These are phyloP conservation scores for Stenodera caucasica DNA, from an alignment of 2,888 invertebrate genomes.

Conservation along the genomic window DNA sequence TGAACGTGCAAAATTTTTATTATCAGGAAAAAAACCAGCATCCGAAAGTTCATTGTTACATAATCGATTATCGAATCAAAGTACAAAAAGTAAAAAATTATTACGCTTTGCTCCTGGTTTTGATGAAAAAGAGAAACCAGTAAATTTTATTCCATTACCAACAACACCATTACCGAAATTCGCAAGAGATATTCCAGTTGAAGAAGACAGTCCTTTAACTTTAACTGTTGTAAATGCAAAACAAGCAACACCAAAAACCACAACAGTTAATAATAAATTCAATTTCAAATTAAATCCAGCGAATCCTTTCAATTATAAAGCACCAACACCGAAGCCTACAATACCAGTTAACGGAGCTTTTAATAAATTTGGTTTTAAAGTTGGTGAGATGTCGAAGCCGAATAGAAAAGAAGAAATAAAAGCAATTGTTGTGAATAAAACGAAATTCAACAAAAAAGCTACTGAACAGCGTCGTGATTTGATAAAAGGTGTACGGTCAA, in stretches of 20 bases:
- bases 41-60: not conserved
- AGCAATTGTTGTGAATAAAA: slow-evolving; percentile 39
- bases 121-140: slow-evolving; percentile 3
- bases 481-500: slow-evolving; percentile 70
- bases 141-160: slow-evolving; percentile 12
- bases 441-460: slow-evolving; percentile 29
- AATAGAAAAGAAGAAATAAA: slow-evolving; percentile 23
- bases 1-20: slow-evolving; percentile 55
- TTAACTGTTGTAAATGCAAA: not conserved
- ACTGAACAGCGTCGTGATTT: slow-evolving; percentile 48
- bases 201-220: not conserved
- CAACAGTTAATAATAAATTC: not conserved
- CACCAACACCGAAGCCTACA: not conserved
- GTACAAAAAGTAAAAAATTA: not conserved
- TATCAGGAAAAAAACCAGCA: slow-evolving; percentile 43
- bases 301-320: not conserved
- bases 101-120: slow-evolving; percentile 3
- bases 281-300: not conserved
- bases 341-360: slow-evolving; percentile 12
- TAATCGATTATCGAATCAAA: not conserved
- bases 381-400: slow-evolving; percentile 10
- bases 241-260: slow-evolving; percentile 6
- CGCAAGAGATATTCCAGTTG: not conserved
- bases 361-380: slow-evolving; percentile 39
- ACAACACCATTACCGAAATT: slow-evolving; percentile 18